These are phyloP conservation scores for Drosophila tropicalis DNA, from an alignment of 1,140 invertebrate species.

Conservation along the genomic window DNA sequence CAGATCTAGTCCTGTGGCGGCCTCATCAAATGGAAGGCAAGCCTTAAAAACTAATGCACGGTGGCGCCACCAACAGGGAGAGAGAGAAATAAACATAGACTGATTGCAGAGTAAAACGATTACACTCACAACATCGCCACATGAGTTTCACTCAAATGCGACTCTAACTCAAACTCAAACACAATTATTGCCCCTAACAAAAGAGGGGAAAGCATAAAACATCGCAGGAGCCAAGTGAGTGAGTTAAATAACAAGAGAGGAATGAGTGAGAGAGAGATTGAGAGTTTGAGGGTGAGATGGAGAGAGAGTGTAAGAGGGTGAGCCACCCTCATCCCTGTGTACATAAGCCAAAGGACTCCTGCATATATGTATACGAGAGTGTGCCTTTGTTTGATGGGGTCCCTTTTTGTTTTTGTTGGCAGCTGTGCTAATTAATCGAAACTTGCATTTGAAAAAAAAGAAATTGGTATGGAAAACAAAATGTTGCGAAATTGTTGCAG, in stretches of 20 bases:
- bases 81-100: conserved; percentile 34
- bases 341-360: conserved; percentile 2
- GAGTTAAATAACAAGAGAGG: neutral
- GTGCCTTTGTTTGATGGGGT: neutral
- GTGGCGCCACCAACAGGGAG: neutral
- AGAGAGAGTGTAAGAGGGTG: neutral
- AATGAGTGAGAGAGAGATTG: no score
- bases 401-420: conserved; percentile 18
- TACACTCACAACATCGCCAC: conserved; percentile 17
- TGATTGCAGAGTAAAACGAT: neutral
- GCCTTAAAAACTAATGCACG: conserved; percentile 2
- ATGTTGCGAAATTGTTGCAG: conserved; percentile 3
- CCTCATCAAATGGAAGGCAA: conserved; percentile 1
- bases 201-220: neutral
- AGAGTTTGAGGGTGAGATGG: no score
- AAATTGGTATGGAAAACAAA: conserved; percentile 3
- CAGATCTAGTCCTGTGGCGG: conserved; percentile 18
- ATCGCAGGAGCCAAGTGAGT: conserved; percentile 19
- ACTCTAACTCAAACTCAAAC: no score
- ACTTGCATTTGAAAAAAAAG: conserved; percentile 46
- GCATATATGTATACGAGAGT: conserved; percentile 5
- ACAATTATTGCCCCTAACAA: conserved; percentile 14
- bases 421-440: conserved; percentile 71
- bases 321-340: neutral
- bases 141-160: conserved; percentile 36